Base-by-base conservation (phyloP, 2,888 invertebrate species). In the Zeuzera pyrina region DNA sequence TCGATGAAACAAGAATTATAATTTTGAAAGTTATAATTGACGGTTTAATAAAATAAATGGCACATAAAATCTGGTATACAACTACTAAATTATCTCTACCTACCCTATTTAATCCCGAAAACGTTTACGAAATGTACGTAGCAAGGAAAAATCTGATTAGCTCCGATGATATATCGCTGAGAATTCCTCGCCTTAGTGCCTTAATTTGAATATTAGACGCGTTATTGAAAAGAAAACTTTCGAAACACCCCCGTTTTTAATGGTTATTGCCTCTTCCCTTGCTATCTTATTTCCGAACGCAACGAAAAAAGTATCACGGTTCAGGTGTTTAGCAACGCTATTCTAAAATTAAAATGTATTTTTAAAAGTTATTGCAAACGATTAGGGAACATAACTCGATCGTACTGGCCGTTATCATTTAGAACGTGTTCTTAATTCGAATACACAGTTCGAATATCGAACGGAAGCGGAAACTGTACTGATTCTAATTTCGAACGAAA, bases 131-230 rank as follows among this genome's bases (percentile, higher is more conserved):
- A 70, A 67, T 60, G 57, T 61, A 52, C 52, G 62, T 43, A 56
- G 56, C 51, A 63, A 57, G 61, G 53, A 56, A 64, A 72, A 74
- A 74, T 74, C 72, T 74, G 77, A 76, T 74, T 74, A 72, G 68
- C 73, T 64, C 52, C 62, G 64, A 81, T 81, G 83, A 81, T 79
- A 79, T 79, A 81, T 78, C 62, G 81, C 64, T 49, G 49, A 51
- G 68, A 63, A 73, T 74, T 67, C 68, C 60, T 53, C 74, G 70
- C 73, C 65, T 74, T 73, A 70, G 67, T 72, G 64, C 66, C 60
- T 69, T 78, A 74, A 83, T 83, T 83, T 83, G 79, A 83, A 83
- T 81, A 81, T 81, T 74, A 78, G 77, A 79, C 72, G 78, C 78
- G 74, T 79, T 83, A 83, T 83, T 83, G 83, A 83, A 81, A 81